Percentiles rank a stretch among this genome's conserved stretches.
Evolutionary conservation across 2,113 vertebrate species (phyloP).

Genomic region (Amphiprion percula): DNA sequence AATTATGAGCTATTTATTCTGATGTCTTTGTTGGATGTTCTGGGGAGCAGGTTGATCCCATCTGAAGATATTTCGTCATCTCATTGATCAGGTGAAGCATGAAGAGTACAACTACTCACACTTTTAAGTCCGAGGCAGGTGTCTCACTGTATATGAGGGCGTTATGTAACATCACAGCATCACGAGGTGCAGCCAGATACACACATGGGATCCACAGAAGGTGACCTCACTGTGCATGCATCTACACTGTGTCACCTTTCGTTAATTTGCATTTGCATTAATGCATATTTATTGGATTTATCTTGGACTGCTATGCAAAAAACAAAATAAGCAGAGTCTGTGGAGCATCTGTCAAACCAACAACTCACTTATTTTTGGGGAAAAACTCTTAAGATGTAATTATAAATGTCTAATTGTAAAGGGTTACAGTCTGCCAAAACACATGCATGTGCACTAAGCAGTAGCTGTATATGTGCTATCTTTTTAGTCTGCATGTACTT

Average conservation of each 20-base stretch:
- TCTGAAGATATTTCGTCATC: neutral
- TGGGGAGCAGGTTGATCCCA: neutral
- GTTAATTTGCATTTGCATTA: constrained; percentile 6
- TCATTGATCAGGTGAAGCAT: neutral
- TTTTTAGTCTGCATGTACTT: neutral
- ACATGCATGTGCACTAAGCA: neutral
- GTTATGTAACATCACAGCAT: constrained; percentile 44
- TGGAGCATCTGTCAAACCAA: neutral
- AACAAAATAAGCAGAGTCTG: constrained; percentile 11
- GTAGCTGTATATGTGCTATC: neutral
- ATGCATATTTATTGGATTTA: neutral
- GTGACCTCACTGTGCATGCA: constrained; percentile 43
- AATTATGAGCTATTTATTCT: neutral
- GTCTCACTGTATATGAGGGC: constrained; percentile 14
- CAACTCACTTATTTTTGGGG: neutral
- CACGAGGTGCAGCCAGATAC: neutral
- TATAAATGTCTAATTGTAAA: neutral
- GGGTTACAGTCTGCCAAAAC: neutral
- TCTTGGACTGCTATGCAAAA: neutral
- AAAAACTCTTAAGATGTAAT: neutral
- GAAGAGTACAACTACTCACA: neutral
- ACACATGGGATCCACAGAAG: constrained; percentile 12
- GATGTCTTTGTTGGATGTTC: neutral
- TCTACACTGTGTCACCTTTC: constrained; percentile 29
- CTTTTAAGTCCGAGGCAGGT: neutral